Percentiles rank a stretch among this genome's conserved stretches.
phyloP scores from a whole-genome alignment of 2,888 invertebrate species.

The Nymphalis urticae region DNA sequence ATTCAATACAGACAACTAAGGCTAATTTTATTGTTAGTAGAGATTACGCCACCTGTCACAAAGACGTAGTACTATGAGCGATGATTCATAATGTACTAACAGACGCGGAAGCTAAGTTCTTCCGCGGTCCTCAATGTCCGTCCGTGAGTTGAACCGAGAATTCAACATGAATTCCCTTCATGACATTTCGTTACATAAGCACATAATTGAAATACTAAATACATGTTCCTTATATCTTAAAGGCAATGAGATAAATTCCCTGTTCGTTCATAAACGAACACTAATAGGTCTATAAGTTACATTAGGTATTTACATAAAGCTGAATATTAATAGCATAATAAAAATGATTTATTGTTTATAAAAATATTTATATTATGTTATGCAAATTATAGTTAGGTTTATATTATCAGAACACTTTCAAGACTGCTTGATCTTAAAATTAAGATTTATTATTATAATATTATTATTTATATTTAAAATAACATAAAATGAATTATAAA shows the following conservation, averaged over 20 bases:
- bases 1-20: not conserved
- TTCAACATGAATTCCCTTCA: conserved; percentile 20
- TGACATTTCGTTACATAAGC: conserved; percentile 15
- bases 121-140: conserved; percentile 20
- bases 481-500: too few relatives aligned
- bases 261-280: not conserved
- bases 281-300: not conserved
- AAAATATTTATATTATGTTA: too few relatives aligned
- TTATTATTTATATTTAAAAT: too few relatives aligned
- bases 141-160: conserved; percentile 25
- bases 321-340: too few relatives aligned
- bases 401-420: too few relatives aligned
- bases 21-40: not conserved
- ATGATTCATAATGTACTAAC: conserved; percentile 26
- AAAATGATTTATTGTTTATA: too few relatives aligned
- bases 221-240: not conserved
- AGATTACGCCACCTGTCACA: conserved; percentile 7
- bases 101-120: conserved; percentile 29
- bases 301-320: too few relatives aligned
- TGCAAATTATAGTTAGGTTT: too few relatives aligned
- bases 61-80: conserved; percentile 3
- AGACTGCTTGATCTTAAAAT: too few relatives aligned
- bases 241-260: not conserved
- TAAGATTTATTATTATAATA: too few relatives aligned
- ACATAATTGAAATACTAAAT: conserved; percentile 7